phyloP scores from a whole-genome alignment of 2,113 vertebrate genomes.

The Heptranchias perlo region DNA sequence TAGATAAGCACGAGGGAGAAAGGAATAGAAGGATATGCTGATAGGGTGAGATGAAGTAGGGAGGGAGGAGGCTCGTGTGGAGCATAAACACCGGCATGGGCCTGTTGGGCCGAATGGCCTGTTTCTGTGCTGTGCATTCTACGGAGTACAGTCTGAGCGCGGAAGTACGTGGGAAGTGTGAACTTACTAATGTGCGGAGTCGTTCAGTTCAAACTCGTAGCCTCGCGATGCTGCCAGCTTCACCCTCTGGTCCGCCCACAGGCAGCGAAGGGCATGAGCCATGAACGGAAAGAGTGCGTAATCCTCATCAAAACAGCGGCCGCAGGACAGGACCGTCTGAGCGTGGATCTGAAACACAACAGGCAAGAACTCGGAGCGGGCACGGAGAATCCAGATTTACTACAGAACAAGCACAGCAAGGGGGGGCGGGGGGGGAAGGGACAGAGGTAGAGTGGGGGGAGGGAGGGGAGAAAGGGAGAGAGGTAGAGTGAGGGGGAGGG shows the following conservation, averaged over 20 bases:
- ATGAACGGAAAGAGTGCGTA: constrained; percentile 59
- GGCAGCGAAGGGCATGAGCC: constrained; percentile 54
- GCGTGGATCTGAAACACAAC: constrained; percentile 52
- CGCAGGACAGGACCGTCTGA: constrained; percentile 57
- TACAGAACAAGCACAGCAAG: background rate
- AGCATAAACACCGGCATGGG: no score
- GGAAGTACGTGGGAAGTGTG: background rate
- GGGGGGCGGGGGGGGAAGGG: rapidly evolving
- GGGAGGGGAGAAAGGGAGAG: background rate
- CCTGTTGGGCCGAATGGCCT: no score
- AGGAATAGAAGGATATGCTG: background rate
- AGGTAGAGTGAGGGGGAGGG: no score
- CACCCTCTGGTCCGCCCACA: constrained; percentile 64
- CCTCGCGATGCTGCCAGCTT: constrained; percentile 54
- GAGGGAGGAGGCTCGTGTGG: no score
- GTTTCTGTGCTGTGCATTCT: no score
- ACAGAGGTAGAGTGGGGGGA: background rate
- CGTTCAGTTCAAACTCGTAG: constrained; percentile 62
- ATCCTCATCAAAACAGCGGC: constrained; percentile 58
- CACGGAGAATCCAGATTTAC: background rate
- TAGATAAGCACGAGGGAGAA: background rate
- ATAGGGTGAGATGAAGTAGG: no score
- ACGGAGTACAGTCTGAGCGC: no score
- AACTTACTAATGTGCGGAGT: constrained; percentile 69
- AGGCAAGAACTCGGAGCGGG: background rate